A percentile compares a stretch with the other conserved stretches of the same genome.
phyloP scores from a whole-genome alignment of 2,888 invertebrate species.

The Philhelius pedissequus region DNA sequence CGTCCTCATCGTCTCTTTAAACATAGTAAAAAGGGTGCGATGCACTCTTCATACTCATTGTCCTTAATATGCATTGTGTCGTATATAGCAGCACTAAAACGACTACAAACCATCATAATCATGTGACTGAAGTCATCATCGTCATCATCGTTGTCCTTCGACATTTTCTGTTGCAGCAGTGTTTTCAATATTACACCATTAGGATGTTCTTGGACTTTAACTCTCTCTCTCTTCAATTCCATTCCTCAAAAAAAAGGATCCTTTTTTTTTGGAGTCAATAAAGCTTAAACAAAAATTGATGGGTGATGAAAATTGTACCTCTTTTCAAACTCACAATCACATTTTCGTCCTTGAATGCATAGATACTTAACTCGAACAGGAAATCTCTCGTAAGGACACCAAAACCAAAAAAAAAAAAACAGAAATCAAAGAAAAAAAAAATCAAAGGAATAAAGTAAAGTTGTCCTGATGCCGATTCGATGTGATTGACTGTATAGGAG shows the following conservation, averaged over 20 bases:
- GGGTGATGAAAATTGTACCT: background rate
- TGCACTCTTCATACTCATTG: slow-evolving; percentile 34
- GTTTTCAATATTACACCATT: background rate
- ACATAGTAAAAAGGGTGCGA: background rate
- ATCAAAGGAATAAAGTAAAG: background rate
- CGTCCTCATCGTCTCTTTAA: background rate
- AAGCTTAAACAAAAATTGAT: background rate
- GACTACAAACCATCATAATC: slow-evolving; percentile 37
- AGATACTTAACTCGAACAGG: slow-evolving; percentile 46
- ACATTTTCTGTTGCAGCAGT: background rate
- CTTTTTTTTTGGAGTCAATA: background rate
- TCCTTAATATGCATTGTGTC: slow-evolving; percentile 54
- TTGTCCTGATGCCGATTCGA: slow-evolving; percentile 18
- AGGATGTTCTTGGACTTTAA: slow-evolving; percentile 4
- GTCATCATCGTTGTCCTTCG: slow-evolving; percentile 27
- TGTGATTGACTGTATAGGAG: slow-evolving; percentile 17
- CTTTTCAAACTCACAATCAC: background rate
- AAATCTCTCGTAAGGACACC: slow-evolving; percentile 41
- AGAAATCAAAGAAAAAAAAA: background rate
- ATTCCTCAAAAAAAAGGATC: background rate
- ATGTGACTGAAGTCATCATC: slow-evolving; percentile 37
- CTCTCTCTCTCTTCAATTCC: background rate
- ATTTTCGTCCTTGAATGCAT: slow-evolving; percentile 22
- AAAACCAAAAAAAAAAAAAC: background rate
- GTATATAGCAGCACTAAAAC: background rate